phyloP scores from a whole-genome alignment of 1,140 invertebrate species.

The Trachymyrmex cornetzi region DNA sequence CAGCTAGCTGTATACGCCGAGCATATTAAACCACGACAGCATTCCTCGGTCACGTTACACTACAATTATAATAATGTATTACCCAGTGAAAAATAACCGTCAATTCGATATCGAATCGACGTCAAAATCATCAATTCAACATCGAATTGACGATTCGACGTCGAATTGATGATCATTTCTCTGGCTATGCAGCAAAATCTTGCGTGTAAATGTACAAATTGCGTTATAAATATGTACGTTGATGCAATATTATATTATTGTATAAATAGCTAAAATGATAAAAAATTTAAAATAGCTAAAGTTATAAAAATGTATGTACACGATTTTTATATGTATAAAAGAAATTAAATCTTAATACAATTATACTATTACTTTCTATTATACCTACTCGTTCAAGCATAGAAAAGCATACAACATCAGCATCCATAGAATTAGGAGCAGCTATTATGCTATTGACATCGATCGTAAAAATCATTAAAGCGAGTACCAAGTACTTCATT shows the following conservation, averaged over 20 bases:
- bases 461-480: constrained; percentile 1
- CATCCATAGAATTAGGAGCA: neutral
- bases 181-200: neutral
- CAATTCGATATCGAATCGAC: too few relatives aligned
- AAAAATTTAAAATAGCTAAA: neutral
- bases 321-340: neutral
- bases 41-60: neutral
- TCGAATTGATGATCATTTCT: too few relatives aligned
- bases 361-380: constrained; percentile 4
- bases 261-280: neutral
- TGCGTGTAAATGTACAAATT: neutral
- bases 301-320: neutral
- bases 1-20: neutral
- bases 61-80: constrained; percentile 3
- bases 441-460: neutral
- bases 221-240: neutral
- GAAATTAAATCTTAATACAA: neutral
- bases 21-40: constrained; percentile 7
- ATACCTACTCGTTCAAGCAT: too few relatives aligned
- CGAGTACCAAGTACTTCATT: constrained; percentile 16
- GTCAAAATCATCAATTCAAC: too few relatives aligned
- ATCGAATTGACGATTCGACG: too few relatives aligned
- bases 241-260: neutral
- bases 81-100: too few relatives aligned
- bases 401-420: neutral